Evolutionary conservation across 1,140 invertebrate species (phyloP), one percentile per base, ranked within the genome.

Genomic region (Gryon sp.): DNA sequence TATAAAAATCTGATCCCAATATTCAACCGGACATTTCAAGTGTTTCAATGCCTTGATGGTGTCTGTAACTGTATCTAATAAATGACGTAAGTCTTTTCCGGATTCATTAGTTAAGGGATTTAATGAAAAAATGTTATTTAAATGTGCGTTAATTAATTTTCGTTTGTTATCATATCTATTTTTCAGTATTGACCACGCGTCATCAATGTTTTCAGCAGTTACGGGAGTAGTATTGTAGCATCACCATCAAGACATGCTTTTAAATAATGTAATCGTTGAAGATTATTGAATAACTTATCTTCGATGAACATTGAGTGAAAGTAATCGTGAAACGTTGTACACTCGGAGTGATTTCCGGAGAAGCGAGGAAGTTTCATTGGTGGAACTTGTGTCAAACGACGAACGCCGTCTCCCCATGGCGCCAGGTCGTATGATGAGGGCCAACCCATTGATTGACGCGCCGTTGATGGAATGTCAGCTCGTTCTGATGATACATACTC

Each of bases 251-350:
- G 22, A 15, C 45, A 48, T 4, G 24, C 22, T 2, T 30, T 28
- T 2, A 48, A 28, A 30, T 48, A 48, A 14, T 30, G 24, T 1
- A 48, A n/a, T 15, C 26, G 22, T 30, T 48, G 45, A 1, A 48
- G 8, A 15, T 28, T 6, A 48, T 16, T 12, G 11, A 48, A 28
- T 12, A 11, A 26, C 0, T n/a, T 6, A n/a, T 48, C 26, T 4
- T 30, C 6, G 2, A 28, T 6, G 16, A 26, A 16, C 2, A 48
- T 7, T 4, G 24, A 48, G 0, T 22, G n/a, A 48, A 48, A 48
- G 6, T 26, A 30, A 24, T 62, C 30, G n/a, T n/a, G n/a, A n/a
- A n/a, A n/a, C n/a, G n/a, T n/a, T n/a, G n/a, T n/a, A n/a, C n/a
- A n/a, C n/a, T n/a, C n/a, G n/a, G n/a, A n/a, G n/a, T n/a, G n/a